A percentile compares a stretch with the other conserved stretches of the same genome.
Evolutionary conservation across 2,113 vertebrate species (phyloP).

Genomic region (Centropus bengalensis): DNA sequence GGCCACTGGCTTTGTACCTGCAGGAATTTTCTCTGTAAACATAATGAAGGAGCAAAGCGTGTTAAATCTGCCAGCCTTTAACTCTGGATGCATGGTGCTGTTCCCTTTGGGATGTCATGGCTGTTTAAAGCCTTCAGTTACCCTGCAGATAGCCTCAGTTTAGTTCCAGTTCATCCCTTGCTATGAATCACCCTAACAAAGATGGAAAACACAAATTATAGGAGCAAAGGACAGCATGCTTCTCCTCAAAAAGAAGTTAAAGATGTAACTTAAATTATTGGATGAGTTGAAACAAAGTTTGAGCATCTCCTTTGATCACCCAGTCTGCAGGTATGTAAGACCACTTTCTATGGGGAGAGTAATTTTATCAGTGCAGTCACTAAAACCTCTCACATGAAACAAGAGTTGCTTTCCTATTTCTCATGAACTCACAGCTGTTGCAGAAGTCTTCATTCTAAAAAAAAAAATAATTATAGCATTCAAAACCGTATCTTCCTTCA

Average conservation of each 20-base stretch:
- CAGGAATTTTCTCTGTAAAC: background rate
- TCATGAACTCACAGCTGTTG: background rate
- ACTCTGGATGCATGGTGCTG: background rate
- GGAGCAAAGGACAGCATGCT: rapidly evolving
- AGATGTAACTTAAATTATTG: background rate
- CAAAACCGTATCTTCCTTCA: background rate
- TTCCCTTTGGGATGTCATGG: background rate
- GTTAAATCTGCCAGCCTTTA: background rate
- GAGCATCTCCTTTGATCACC: background rate
- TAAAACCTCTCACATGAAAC: background rate
- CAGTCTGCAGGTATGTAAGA: background rate
- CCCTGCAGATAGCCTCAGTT: background rate
- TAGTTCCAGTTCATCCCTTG: background rate
- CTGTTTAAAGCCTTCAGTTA: background rate
- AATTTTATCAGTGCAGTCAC: background rate
- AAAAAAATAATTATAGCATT: rapidly evolving
- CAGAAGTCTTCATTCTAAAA: background rate
- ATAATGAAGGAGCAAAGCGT: background rate
- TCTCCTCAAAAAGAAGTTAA: background rate
- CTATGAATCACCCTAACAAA: background rate
- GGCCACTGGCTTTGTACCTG: background rate
- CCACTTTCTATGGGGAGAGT: background rate
- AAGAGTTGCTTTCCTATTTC: background rate
- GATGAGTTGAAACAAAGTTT: background rate
- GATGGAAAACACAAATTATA: background rate